Evolutionary conservation across 2,113 vertebrate species (phyloP).

Genomic region (Xyrauchen texanus): DNA sequence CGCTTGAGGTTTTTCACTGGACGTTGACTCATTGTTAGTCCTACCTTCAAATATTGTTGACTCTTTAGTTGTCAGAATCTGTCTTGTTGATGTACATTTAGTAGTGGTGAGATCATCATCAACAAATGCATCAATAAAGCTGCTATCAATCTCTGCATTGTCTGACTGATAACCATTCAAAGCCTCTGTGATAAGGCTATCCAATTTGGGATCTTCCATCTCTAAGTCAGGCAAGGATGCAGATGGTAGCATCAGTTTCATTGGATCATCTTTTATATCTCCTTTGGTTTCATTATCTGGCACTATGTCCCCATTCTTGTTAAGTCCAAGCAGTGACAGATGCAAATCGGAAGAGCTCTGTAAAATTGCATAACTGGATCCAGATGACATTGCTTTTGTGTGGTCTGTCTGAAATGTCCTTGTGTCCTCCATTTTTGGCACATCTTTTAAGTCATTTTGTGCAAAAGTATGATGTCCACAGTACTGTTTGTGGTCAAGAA

Average conservation of each 20-base stretch:
- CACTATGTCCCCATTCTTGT: slow-evolving; percentile 82
- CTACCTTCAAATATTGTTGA: slow-evolving; percentile 71
- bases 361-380: slow-evolving; percentile 60
- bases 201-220: slow-evolving; percentile 91
- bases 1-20: neutral
- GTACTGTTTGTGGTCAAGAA: slow-evolving; percentile 93
- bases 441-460: slow-evolving; percentile 78
- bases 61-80: slow-evolving; percentile 78
- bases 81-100: slow-evolving; percentile 69
- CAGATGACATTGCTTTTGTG: slow-evolving; percentile 62
- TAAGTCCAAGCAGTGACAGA: slow-evolving; percentile 71
- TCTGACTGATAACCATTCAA: slow-evolving; percentile 92
- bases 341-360: slow-evolving; percentile 75
- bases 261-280: slow-evolving; percentile 84
- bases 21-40: slow-evolving; percentile 63
- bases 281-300: slow-evolving; percentile 79
- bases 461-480: slow-evolving; percentile 78
- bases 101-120: slow-evolving; percentile 87
- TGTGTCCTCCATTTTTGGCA: slow-evolving; percentile 72
- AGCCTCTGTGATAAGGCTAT: slow-evolving; percentile 95
- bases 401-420: slow-evolving; percentile 69
- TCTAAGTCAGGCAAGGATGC: slow-evolving; percentile 86
- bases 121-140: slow-evolving; percentile 94
- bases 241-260: slow-evolving; percentile 80
- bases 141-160: slow-evolving; percentile 94